A percentile compares a stretch with the other conserved stretches of the same genome.
Evolutionary conservation across 2,888 invertebrate species (phyloP).

Genomic region (Nemurella pictetii): DNA sequence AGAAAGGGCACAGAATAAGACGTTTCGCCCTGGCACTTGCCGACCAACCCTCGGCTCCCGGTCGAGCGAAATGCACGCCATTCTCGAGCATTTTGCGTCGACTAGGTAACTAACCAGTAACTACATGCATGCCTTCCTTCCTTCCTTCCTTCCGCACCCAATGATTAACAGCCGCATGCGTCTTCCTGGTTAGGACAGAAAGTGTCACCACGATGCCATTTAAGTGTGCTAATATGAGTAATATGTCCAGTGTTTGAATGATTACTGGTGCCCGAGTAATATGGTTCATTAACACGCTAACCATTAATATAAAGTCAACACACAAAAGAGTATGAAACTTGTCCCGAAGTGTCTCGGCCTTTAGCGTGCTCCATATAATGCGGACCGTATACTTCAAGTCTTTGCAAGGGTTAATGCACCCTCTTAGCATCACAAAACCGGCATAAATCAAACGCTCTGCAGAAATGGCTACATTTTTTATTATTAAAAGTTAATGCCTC

Average conservation of each 20-base stretch:
- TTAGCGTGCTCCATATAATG: background rate
- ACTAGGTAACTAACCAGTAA: background rate
- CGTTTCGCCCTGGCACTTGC: background rate
- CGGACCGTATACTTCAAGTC: background rate
- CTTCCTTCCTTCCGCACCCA: no score
- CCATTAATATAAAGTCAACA: constrained; percentile 7
- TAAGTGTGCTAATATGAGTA: constrained; percentile 21
- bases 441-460: constrained; percentile 21
- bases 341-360: background rate
- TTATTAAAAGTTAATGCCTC: constrained; percentile 32
- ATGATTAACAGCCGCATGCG: background rate
- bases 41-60: background rate
- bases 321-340: constrained; percentile 12
- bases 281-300: constrained; percentile 15
- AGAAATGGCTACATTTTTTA: constrained; percentile 21
- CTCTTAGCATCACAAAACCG: constrained; percentile 1
- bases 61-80: no score
- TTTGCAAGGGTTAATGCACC: constrained; percentile 24
- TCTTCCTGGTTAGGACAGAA: background rate
- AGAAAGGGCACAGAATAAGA: background rate
- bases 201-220: background rate
- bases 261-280: constrained; percentile 25
- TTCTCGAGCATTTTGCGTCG: no score
- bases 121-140: background rate
- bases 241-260: background rate